Conservation (phyloP, 2,888 invertebrate species). For the Noctua janthina region DNA sequence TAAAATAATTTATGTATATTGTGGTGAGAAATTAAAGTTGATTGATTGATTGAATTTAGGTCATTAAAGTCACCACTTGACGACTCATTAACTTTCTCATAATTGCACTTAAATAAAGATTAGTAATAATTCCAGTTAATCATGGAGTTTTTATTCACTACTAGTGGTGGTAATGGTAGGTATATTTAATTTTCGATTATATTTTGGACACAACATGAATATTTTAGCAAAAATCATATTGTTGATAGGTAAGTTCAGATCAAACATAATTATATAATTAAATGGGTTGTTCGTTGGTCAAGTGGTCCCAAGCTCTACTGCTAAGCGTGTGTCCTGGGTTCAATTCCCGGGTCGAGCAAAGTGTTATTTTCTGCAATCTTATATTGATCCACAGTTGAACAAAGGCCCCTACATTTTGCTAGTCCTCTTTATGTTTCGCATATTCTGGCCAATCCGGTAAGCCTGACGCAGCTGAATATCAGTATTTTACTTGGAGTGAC, state of each 20-base stretch:
- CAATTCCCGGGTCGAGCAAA: not conserved
- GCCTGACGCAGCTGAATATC: not conserved
- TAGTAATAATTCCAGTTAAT: not conserved
- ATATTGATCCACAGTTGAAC: not conserved
- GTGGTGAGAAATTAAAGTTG: too few relatives aligned
- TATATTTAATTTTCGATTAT: not conserved
- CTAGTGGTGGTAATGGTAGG: not conserved
- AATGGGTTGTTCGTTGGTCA: not conserved
- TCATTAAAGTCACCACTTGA: slow-evolving; percentile 12
- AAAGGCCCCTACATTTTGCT: not conserved
- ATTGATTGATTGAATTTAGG: not conserved
- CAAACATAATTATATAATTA: not conserved
- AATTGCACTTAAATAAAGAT: slow-evolving; percentile 22
- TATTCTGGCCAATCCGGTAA: not conserved
- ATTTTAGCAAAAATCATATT: slow-evolving; percentile 2
- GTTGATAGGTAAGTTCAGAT: slow-evolving; percentile 35
- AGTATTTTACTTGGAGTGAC: not conserved
- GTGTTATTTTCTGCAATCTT: not conserved
- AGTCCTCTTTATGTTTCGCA: not conserved
- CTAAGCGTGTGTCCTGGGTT: not conserved
- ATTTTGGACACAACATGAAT: slow-evolving; percentile 5
- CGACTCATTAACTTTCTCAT: slow-evolving; percentile 25
- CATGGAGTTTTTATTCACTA: too few relatives aligned
- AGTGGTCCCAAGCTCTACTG: not conserved
- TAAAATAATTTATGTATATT: too few relatives aligned